Evolutionary conservation across 2,888 invertebrate species (phyloP).

Genomic region (Aporophyla lueneburgensis): DNA sequence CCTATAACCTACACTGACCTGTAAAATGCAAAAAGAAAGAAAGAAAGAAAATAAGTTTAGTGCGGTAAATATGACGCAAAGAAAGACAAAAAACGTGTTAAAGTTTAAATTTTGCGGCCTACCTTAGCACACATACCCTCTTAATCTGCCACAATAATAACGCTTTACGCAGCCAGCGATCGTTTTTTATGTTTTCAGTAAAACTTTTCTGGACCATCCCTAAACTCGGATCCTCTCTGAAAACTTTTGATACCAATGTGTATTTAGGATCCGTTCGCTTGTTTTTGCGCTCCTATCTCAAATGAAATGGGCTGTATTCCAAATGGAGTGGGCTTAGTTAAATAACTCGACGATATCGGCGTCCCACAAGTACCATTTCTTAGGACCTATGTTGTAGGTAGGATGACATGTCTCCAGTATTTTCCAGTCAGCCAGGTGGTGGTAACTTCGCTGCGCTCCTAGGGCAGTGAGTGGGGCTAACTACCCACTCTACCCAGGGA

Average conservation of each 20-base stretch:
- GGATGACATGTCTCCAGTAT: not conserved
- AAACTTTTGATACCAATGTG: constrained; percentile 17
- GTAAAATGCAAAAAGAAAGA: too few species aligned
- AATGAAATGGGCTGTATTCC: constrained; percentile 1
- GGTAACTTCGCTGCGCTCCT: too few species aligned
- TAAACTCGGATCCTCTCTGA: not conserved
- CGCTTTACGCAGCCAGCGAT: not conserved
- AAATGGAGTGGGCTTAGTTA: not conserved
- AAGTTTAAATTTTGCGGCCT: too few species aligned
- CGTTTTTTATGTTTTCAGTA: not conserved
- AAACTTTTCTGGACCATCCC: not conserved
- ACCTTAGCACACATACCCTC: too few species aligned
- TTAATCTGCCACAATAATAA: too few species aligned
- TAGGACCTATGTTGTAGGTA: not conserved
- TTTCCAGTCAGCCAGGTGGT: not conserved
- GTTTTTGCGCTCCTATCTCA: constrained; percentile 8
- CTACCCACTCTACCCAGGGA: not conserved
- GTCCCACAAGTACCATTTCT: not conserved
- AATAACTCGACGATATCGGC: not conserved
- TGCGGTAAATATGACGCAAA: too few species aligned
- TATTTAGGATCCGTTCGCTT: constrained; percentile 30
- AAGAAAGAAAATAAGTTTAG: too few species aligned
- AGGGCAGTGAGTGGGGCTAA: not conserved
- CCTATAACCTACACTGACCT: too few species aligned
- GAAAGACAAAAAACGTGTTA: too few species aligned